Percentiles rank a stretch among this genome's conserved stretches.
phyloP scores from a whole-genome alignment of 2,797 vertebrate species.

The Rhinella marina region DNA sequence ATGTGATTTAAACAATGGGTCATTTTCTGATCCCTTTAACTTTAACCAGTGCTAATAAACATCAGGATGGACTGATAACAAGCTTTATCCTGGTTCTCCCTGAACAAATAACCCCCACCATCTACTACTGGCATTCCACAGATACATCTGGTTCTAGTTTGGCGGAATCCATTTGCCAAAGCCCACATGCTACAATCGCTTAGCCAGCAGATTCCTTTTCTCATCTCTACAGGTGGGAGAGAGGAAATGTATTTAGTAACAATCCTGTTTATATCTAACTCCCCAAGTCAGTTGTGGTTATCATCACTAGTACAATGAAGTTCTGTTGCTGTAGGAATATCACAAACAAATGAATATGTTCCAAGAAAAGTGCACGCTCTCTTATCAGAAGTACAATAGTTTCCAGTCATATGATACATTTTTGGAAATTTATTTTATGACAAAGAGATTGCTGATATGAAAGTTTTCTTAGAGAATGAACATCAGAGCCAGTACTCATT shows the following conservation, averaged over 20 bases:
- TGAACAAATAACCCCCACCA: not conserved
- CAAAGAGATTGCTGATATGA: not conserved
- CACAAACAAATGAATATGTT: slow-evolving; percentile 11
- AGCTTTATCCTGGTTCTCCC: not conserved
- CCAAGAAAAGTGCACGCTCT: not conserved
- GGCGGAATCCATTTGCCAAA: slow-evolving; percentile 29
- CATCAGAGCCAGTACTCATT: too few species aligned
- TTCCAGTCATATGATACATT: not conserved
- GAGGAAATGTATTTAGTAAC: slow-evolving; percentile 5
- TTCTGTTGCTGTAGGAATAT: slow-evolving; percentile 13
- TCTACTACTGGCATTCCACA: slow-evolving; percentile 11
- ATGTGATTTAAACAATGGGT: too few species aligned
- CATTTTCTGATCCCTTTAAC: too few species aligned
- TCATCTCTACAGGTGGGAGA: slow-evolving; percentile 6
- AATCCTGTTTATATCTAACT: slow-evolving; percentile 20
- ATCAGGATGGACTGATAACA: not conserved
- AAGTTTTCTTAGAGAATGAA: not conserved
- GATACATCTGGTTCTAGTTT: slow-evolving; percentile 17
- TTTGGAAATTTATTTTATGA: not conserved
- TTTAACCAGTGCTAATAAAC: too few species aligned
- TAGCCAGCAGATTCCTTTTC: slow-evolving; percentile 17
- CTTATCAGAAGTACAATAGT: slow-evolving; percentile 7
- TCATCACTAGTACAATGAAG: not conserved
- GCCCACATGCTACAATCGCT: slow-evolving; percentile 25
- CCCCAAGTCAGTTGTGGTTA: not conserved